phyloP scores from a whole-genome alignment of 2,888 invertebrate species.

The Zeuzera pyrina region DNA sequence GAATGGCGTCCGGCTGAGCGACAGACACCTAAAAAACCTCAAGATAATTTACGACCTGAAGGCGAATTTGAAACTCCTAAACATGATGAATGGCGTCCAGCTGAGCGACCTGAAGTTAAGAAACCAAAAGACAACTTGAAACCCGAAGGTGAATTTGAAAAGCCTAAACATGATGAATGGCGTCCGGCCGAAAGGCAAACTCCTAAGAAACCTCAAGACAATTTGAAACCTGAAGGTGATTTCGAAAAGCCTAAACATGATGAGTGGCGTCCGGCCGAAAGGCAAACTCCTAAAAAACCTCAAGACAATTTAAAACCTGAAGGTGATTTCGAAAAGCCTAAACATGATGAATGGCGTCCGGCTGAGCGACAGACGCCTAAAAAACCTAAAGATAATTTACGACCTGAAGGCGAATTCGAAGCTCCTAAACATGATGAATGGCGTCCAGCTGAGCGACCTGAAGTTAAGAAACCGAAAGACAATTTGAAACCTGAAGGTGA shows the following conservation, averaged over 20 bases:
- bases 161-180: slow-evolving; percentile 36
- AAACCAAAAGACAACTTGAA: slow-evolving; percentile 58
- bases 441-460: slow-evolving; percentile 46
- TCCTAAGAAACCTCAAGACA: slow-evolving; percentile 30
- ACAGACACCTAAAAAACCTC: slow-evolving; percentile 20
- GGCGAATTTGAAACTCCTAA: slow-evolving; percentile 52
- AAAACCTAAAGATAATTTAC: slow-evolving; percentile 69
- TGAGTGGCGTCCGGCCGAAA: slow-evolving; percentile 53
- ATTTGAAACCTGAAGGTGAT: slow-evolving; percentile 72
- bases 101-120: slow-evolving; percentile 36
- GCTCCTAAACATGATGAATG: slow-evolving; percentile 34
- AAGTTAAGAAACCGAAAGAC: slow-evolving; percentile 41
- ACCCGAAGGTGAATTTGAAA: slow-evolving; percentile 70
- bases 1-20: slow-evolving; percentile 41
- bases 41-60: slow-evolving; percentile 42
- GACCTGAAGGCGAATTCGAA: slow-evolving; percentile 66
- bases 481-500: slow-evolving; percentile 72
- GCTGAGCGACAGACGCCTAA: slow-evolving; percentile 55
- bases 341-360: slow-evolving; percentile 52
- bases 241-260: slow-evolving; percentile 62
- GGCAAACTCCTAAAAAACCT: slow-evolving; percentile 52
- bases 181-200: slow-evolving; percentile 34
- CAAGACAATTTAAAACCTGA: slow-evolving; percentile 66
- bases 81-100: slow-evolving; percentile 25
- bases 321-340: slow-evolving; percentile 69